Base-by-base conservation (phyloP, 92 coral and sea anemone species). In the Zoanthus solanderi region DNA sequence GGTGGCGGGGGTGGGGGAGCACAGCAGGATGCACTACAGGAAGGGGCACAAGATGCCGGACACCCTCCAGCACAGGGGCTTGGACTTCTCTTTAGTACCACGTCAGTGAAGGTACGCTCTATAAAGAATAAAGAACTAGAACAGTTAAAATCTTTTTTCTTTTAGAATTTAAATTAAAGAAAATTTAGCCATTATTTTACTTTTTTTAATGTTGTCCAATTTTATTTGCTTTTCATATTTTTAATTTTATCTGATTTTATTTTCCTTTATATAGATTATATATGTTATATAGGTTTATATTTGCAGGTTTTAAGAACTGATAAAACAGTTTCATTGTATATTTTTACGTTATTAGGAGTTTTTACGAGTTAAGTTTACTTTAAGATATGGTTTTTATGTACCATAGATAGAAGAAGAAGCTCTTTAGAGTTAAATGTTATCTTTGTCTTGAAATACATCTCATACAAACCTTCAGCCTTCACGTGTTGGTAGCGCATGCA, bases 1-100 rank as follows among this genome's bases (percentile, higher is more conserved):
- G 95, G 95, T 37, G 95, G 95, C 6, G 94, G 95, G 23, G 97
- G 97, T 2, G 95, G 94, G 11, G 98, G 92, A 15, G 92, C 92
- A 89, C 98, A 94, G 57, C 98, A 94, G 9, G 90, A 45, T 58
- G 95, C 92, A 14, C 86, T 28, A 69, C 97, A 94, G 18, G 94
- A 79, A 1, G 97, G 97, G 31, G 92, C 97, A 56, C 90, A 87
- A 10, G 77, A 32, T 28, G 81, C 28, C 81, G 93, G 88, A 84
- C 93, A 91, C 46, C 88, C 72, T 6, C 79, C 58, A 76, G 91
- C 91, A 90, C 91, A 91, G 75, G 93, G 91, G 42, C 86, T 91
- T 44, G 93, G 85, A 52, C 88, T 90, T 29, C 90, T 89, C 76
- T 90, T 90, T 32, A 85, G 72, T 37, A 61, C 23, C 5, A 79